Base-by-base conservation (phyloP, 1,140 invertebrate species). In the Drosophila repletoides region DNA sequence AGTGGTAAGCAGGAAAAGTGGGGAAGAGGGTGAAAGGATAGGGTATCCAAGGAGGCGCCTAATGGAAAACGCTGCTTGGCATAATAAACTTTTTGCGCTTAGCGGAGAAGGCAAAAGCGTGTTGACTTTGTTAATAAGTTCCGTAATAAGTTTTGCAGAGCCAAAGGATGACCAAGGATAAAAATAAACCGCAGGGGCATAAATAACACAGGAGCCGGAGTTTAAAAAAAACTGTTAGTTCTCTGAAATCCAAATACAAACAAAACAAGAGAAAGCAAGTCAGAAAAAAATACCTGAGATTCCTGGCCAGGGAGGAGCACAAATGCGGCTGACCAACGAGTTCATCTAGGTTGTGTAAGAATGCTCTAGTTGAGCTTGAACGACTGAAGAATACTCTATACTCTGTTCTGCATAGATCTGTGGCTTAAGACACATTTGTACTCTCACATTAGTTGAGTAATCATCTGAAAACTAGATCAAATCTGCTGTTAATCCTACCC, bases 121-220 rank as follows among this genome's bases (percentile, higher is more conserved):
- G 80, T 80, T 80, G 80, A 86, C 80, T 86, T 86, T 86, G 80
- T 80, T 86, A 86, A 86, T 86, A 86, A 86, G 80, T 86, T 86
- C 64, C 56, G 68, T 86, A 80, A 86, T 86, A 86, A 86, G 75
- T 86, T 80, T 66, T 65, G 38, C 9, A 36, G 10, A 33, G 28
- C 40, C 33, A 73, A 73, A 41, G 56, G 28, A 73, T 70, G 59
- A 63, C 40, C 59, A 69, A 41, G 56, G 46, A 52, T 77, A 55
- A 46, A 63, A 38, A 67, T 43, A 60, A 74, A 64, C 73, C 74
- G 52, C 70, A 84, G 58, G 43, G 43, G 58, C 73, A 77, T 77
- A 77, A 73, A 77, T 73, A 83, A 81, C 60, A 45, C 48, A 45
- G 73, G 64, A 79, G 66, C 48, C 17, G 38, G 53, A 17, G n/a